Conservation (phyloP, 2,888 invertebrate genomes). For the Auanema freiburgensis region DNA sequence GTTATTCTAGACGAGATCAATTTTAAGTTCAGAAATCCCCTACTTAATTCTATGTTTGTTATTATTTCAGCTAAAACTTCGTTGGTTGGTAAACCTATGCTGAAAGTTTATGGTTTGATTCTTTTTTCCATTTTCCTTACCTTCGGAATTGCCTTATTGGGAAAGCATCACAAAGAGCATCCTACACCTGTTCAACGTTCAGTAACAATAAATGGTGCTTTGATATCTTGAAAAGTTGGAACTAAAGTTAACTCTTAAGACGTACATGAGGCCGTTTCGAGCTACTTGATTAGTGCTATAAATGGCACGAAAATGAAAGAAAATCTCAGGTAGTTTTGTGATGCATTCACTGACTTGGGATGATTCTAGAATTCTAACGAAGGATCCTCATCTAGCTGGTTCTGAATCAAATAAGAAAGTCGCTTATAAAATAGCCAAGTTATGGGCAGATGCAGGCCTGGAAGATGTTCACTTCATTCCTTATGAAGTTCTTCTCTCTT, state of each 20-base stretch:
- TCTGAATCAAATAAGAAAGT: constrained; percentile 54
- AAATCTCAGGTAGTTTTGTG: constrained; percentile 24
- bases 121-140: constrained; percentile 23
- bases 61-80: constrained; percentile 28
- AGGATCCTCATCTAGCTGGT: constrained; percentile 58
- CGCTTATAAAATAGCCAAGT: constrained; percentile 52
- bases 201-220: constrained; percentile 22
- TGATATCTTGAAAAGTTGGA: constrained; percentile 21
- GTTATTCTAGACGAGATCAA: background rate
- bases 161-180: constrained; percentile 37
- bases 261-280: constrained; percentile 25
- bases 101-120: constrained; percentile 36
- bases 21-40: no score
- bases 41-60: no score
- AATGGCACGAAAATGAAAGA: constrained; percentile 43
- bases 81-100: constrained; percentile 35
- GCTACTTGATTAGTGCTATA: constrained; percentile 31
- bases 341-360: background rate
- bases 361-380: constrained; percentile 34
- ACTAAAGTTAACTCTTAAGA: constrained; percentile 24
- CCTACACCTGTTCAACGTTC: constrained; percentile 14
- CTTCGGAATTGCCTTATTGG: constrained; percentile 28
- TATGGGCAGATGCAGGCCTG: constrained; percentile 53
- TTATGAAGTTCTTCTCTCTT: constrained; percentile 61
- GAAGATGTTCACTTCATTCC: constrained; percentile 52